phyloP scores from a whole-genome alignment of 2,797 vertebrate genomes.

The Etheostoma nigrum region DNA sequence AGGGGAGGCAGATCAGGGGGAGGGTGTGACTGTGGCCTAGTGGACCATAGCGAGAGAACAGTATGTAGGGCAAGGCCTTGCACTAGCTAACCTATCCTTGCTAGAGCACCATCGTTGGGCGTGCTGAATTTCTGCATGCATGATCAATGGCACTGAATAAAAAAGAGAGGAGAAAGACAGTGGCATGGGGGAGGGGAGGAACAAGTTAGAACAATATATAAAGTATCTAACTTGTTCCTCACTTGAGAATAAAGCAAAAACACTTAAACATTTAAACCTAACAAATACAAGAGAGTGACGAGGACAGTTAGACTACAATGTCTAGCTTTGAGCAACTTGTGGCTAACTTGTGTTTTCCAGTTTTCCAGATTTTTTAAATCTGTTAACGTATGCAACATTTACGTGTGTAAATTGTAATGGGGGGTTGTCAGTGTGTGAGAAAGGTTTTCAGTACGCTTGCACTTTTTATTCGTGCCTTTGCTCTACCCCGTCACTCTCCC shows the following conservation, averaged over 20 bases:
- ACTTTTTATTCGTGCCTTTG: conserved; percentile 34
- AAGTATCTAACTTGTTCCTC: too few species aligned
- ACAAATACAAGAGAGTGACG: neutral
- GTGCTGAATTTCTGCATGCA: conserved; percentile 98
- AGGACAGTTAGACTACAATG: neutral
- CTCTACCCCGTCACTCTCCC: conserved; percentile 26
- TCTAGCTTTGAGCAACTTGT: conserved; percentile 29
- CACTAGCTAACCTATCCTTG: conserved; percentile 86
- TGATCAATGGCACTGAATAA: conserved; percentile 93
- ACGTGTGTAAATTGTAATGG: neutral
- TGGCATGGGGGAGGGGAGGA: conserved; percentile 62
- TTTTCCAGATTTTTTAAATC: conserved; percentile 31
- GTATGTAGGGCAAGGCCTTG: conserved; percentile 83
- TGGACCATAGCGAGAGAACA: conserved; percentile 76
- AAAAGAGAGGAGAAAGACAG: conserved; percentile 73
- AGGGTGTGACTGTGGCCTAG: conserved; percentile 71
- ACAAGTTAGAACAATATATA: conserved; percentile 54
- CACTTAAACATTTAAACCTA: neutral
- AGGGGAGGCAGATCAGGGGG: conserved; percentile 66
- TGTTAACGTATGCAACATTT: conserved; percentile 20
- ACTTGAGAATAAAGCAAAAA: conserved; percentile 10
- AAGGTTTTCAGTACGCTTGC: conserved; percentile 32
- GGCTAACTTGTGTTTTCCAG: conserved; percentile 19
- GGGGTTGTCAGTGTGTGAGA: conserved; percentile 17
- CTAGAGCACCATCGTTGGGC: conserved; percentile 86